These are phyloP conservation scores for Heliocidaris erythrogramma DNA, from an alignment of 35 echinoderm and acorn worm species.

Conservation along the genomic window DNA sequence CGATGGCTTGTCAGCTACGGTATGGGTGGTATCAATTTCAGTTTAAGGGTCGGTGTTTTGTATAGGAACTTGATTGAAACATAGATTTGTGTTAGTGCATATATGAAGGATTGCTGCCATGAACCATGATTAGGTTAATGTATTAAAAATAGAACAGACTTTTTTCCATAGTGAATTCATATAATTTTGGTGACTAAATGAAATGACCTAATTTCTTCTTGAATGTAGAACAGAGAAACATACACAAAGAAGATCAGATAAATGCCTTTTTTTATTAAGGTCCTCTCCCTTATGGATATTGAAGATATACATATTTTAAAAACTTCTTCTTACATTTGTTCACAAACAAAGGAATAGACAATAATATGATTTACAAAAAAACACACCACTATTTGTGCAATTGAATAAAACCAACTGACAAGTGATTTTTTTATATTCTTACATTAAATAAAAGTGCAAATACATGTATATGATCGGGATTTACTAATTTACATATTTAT, in stretches of 20 bases:
- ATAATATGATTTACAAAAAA: no score
- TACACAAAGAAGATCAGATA: background rate
- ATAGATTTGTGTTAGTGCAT: background rate
- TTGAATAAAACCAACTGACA: no score
- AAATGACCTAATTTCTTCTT: background rate
- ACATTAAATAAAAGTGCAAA: no score
- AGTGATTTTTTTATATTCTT: no score
- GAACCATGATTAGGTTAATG: background rate
- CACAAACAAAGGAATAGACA: no score
- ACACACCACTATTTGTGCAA: no score
- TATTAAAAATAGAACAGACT: background rate
- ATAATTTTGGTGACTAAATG: background rate
- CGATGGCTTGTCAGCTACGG: background rate
- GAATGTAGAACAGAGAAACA: background rate
- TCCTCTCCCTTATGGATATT: no score
- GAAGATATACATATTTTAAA: no score
- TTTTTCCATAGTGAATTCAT: background rate
- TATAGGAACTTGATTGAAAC: background rate
- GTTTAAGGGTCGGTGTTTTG: background rate
- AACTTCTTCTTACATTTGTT: no score
- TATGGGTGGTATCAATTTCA: background rate
- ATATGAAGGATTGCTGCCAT: background rate
- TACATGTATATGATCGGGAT: no score
- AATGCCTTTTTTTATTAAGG: no score
- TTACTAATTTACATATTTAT: no score